Evolutionary conservation across 92 coral and sea anemone species (phyloP), one percentile per base, ranked within the genome.

Genomic region (Metridium senile): DNA sequence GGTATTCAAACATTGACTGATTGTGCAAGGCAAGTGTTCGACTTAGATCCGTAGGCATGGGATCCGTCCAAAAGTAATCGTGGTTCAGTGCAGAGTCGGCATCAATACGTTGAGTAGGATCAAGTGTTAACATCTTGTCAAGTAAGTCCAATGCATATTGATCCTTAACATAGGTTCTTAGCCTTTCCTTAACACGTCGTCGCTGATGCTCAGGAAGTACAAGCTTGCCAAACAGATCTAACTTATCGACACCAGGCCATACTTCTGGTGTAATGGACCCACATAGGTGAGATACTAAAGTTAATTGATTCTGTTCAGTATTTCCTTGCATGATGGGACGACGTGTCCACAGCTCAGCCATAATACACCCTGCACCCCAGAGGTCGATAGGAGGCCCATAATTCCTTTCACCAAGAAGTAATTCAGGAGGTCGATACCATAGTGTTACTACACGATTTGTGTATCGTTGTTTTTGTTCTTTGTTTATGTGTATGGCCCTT

Each of bases 331-430:
- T 96, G 35, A 96, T 96, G 2, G 99, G 99, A 33, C 90, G 86
- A 33, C 99, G 88, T 34, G 99, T 96, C 99, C 99, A 96, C 86
- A 96, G 78, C 86, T 96, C 99, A 2, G 99, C 99, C 89, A 96
- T 96, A 45, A 96, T 93, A 75, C 99, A 96, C 22, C 99, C 99
- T 25, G 96, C 99, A 17, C 99, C 99, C 99, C 99, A 96, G 28
- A 96, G 68, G 72, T 96, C 99, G 77, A 96, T 93, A 0, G 99
- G 99, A 28, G 99, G 99, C 52, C 99, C 99, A 71, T 96, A 96
- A 72, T 92, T 91, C 28, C 99, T 82, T 67, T 96, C 99, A 21
- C 99, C 99, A 35, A 96, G 86, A 39, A 96, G 76, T 33, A 96
- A 76, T 71, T 96, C 99, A 0, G 99, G 99, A 17, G 99, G 99